Percentiles rank a stretch among this genome's conserved stretches.
Evolutionary conservation across 2,888 invertebrate species (phyloP).

Genomic region (Prenolepis imparis): DNA sequence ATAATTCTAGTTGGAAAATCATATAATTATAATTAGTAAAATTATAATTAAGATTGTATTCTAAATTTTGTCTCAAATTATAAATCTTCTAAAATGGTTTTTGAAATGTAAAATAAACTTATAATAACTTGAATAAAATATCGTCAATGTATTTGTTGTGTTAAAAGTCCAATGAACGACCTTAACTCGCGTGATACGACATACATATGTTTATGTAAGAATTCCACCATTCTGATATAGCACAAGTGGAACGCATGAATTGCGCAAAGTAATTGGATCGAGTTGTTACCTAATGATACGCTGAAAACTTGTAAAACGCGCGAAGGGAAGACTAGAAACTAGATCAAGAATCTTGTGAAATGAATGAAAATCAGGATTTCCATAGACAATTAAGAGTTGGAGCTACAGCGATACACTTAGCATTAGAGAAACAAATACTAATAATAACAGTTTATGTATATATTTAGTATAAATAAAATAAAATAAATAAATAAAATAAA

Average conservation of each 20-base stretch:
- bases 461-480: too few relatives aligned
- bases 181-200: background rate
- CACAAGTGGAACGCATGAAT: background rate
- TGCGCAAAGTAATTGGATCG: slow-evolving; percentile 44
- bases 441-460: too few relatives aligned
- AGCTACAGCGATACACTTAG: too few relatives aligned
- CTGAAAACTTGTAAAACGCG: slow-evolving; percentile 11
- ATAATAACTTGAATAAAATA: background rate
- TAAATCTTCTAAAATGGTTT: background rate
- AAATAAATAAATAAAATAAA: too few relatives aligned
- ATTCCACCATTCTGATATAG: slow-evolving; percentile 17
- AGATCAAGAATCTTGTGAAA: slow-evolving; percentile 17
- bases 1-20: too few relatives aligned
- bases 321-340: background rate
- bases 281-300: slow-evolving; percentile 23
- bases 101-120: background rate
- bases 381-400: background rate
- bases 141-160: background rate
- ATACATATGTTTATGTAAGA: background rate
- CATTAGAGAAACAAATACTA: too few relatives aligned
- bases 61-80: background rate
- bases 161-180: background rate
- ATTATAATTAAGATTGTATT: background rate
- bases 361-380: slow-evolving; percentile 13
- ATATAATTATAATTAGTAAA: background rate